phyloP scores from a whole-genome alignment of 1,140 invertebrate species.

The Helicoverpa zea region DNA sequence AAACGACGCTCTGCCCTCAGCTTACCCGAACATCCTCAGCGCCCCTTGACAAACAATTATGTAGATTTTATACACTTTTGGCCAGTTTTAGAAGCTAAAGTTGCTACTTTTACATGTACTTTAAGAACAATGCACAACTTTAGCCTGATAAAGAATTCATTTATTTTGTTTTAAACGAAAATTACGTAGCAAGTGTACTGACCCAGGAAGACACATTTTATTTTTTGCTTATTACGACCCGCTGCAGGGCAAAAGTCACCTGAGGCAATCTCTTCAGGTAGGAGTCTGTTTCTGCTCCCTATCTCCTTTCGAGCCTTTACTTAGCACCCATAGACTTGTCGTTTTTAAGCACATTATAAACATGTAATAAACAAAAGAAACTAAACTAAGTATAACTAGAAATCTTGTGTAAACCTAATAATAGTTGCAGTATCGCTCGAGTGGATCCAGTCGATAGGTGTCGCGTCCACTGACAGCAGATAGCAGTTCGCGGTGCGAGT shows the following conservation, averaged over 20 bases:
- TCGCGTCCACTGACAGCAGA: neutral
- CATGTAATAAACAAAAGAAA: neutral
- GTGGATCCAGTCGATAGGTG: neutral
- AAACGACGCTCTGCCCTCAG: constrained; percentile 31
- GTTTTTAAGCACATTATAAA: neutral
- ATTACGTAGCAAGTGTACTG: neutral
- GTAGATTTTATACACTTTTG: constrained; percentile 49
- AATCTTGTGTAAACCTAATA: neutral
- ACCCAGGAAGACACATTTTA: neutral
- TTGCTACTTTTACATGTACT: constrained; percentile 13
- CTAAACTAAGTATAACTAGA: neutral
- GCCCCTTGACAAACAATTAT: constrained; percentile 49
- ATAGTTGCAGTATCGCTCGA: neutral
- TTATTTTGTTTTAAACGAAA: constrained; percentile 24
- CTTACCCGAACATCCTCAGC: constrained; percentile 45
- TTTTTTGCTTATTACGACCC: neutral
- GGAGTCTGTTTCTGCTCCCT: too few species aligned
- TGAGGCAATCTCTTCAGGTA: too few species aligned
- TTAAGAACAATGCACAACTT: constrained; percentile 1
- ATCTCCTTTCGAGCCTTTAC: too few species aligned
- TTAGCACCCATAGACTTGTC: too few species aligned
- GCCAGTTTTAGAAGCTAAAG: constrained; percentile 37
- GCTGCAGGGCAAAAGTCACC: too few species aligned
- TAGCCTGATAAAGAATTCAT: constrained; percentile 39
- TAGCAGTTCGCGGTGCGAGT: neutral